A percentile compares a stretch with the other conserved stretches of the same genome.
These are phyloP conservation scores for Botia almorhae DNA, from an alignment of 2,797 vertebrate species.

Conservation along the genomic window DNA sequence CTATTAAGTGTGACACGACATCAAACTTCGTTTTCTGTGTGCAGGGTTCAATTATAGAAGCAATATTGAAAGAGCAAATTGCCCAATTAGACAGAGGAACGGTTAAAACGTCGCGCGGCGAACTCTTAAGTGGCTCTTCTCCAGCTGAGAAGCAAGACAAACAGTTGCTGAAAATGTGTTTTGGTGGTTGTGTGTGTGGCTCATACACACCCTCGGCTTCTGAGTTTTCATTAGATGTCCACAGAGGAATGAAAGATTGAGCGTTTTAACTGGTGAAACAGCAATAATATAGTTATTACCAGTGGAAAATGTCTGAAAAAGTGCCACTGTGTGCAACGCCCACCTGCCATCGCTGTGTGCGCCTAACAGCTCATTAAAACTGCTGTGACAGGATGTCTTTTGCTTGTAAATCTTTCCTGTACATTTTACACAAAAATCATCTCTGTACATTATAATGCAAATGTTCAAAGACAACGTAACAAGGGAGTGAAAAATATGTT, in stretches of 20 bases:
- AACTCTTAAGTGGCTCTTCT: constrained; percentile 50
- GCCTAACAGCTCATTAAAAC: not conserved
- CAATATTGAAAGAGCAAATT: constrained; percentile 54
- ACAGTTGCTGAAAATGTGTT: constrained; percentile 39
- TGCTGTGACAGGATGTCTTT: not conserved
- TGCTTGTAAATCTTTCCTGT: not conserved
- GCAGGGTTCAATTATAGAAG: constrained; percentile 48
- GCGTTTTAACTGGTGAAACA: constrained; percentile 22
- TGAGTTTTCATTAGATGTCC: constrained; percentile 48
- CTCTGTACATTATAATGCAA: not conserved
- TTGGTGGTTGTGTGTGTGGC: constrained; percentile 34
- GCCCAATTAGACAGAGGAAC: constrained; percentile 60
- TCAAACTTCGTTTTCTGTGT: constrained; percentile 61
- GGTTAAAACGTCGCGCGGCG: constrained; percentile 47
- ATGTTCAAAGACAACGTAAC: not conserved
- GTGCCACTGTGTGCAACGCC: not conserved
- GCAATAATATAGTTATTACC: constrained; percentile 17
- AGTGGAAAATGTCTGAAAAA: not conserved
- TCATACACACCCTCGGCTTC: constrained; percentile 30
- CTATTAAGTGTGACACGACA: constrained; percentile 58
- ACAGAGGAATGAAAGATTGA: constrained; percentile 40
- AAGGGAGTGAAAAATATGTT: too few species aligned
- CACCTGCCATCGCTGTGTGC: not conserved
- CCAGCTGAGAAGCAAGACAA: constrained; percentile 50
- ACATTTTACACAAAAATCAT: not conserved